Conservation (phyloP, 2,888 invertebrate genomes). For the Ormyrus thymus region DNA sequence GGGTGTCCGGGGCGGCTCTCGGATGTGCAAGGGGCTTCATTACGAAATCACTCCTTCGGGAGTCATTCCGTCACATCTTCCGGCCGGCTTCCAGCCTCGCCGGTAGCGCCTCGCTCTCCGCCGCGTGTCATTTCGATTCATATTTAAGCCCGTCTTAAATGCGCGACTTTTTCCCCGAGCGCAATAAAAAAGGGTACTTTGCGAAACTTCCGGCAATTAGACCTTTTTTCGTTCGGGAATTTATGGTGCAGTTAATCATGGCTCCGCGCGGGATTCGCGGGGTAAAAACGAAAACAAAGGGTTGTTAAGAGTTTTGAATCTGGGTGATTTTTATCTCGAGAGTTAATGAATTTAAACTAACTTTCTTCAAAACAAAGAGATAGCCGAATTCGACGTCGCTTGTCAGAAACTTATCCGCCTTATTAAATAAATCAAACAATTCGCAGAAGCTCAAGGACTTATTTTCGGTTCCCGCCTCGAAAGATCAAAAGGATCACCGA, state of each 20-base stretch:
- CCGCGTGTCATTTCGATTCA: slow-evolving; percentile 27
- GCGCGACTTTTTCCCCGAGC: slow-evolving; percentile 1
- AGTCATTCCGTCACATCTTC: slow-evolving; percentile 71
- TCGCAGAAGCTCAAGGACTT: not conserved
- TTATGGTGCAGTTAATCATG: not conserved
- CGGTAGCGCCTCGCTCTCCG: slow-evolving; percentile 25
- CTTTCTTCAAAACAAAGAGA: too few species aligned
- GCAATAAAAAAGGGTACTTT: not conserved
- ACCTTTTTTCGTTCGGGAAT: not conserved
- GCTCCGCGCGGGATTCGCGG: too few species aligned
- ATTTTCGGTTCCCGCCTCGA: not conserved
- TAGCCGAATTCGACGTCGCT: too few species aligned
- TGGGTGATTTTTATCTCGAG: too few species aligned
- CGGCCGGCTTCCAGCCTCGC: slow-evolving; percentile 65
- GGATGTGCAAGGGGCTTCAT: slow-evolving; percentile 67
- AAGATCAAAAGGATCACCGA: not conserved
- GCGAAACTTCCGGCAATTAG: slow-evolving; percentile 5
- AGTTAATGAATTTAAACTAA: too few species aligned
- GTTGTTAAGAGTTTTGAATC: too few species aligned
- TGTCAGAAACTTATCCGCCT: too few species aligned
- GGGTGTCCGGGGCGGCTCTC: slow-evolving; percentile 56
- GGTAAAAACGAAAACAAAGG: too few species aligned
- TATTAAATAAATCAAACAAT: not conserved
- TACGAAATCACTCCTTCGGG: slow-evolving; percentile 72
- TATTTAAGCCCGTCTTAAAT: slow-evolving; percentile 41